Conservation (phyloP, 2,797 vertebrate genomes). For the Tarsius wallacei region DNA sequence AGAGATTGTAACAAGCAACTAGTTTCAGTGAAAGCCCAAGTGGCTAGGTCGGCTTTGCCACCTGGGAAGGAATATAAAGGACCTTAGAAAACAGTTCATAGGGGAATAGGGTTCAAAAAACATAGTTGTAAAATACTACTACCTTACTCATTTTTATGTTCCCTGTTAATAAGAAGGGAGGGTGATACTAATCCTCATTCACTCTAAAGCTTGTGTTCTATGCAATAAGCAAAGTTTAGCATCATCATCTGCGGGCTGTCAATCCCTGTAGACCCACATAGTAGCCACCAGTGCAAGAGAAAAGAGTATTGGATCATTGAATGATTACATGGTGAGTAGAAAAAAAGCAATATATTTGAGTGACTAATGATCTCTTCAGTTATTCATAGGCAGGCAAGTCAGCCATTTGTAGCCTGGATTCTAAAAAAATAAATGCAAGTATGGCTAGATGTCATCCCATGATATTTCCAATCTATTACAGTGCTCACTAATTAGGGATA, state of each 20-base stretch:
- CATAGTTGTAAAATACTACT: neutral
- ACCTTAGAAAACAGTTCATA: neutral
- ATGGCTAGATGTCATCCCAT: neutral
- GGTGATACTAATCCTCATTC: neutral
- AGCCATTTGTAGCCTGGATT: neutral
- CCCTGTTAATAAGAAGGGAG: neutral
- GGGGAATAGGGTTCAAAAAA: neutral
- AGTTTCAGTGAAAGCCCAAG: neutral
- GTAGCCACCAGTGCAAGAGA: neutral
- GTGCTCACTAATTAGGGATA: rapidly evolving
- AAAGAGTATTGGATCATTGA: neutral
- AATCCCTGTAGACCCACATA: rapidly evolving
- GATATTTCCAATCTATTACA: neutral
- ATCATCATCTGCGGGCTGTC: neutral
- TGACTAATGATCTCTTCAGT: neutral
- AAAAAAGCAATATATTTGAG: neutral
- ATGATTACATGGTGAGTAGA: neutral
- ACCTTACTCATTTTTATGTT: neutral
- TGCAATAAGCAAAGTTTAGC: neutral
- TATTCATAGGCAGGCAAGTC: rapidly evolving
- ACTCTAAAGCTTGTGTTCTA: neutral
- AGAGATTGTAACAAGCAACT: neutral
- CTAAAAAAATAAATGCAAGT: neutral
- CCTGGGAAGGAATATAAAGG: no score
- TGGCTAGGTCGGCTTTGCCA: neutral